These are phyloP conservation scores for Agelas oroides DNA, from an alignment of 37 sponge, comb jelly and placozoan genomes.

Conservation along the genomic window DNA sequence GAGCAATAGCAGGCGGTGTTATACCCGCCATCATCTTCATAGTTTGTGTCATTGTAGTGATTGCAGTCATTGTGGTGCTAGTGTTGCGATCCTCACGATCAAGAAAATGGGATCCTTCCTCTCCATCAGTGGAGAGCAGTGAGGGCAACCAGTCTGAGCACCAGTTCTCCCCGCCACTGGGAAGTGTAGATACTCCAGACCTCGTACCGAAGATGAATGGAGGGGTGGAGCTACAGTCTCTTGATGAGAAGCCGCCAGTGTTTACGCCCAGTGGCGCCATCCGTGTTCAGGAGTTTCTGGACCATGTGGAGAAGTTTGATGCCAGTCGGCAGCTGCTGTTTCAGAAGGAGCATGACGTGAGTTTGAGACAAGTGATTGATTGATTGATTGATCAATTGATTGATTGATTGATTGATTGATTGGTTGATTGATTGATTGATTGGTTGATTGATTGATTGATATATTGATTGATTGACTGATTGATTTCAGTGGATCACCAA, in stretches of 20 bases:
- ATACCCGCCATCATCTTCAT: no score
- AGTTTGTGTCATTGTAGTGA: no score
- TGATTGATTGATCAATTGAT: no score
- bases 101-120: no score
- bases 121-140: no score
- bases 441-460: no score
- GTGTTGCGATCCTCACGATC: no score
- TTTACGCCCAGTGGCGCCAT: conserved; percentile 33
- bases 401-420: background rate
- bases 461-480: background rate
- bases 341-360: conserved; percentile 61
- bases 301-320: conserved; percentile 57
- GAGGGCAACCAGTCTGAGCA: no score
- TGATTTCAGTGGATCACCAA: conserved; percentile 37
- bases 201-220: conserved; percentile 8
- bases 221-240: background rate
- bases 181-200: conserved; percentile 29
- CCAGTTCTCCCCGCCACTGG: no score
- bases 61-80: no score
- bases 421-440: background rate
- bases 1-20: no score
- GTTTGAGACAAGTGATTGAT: background rate
- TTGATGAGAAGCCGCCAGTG: background rate
- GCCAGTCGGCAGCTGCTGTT: conserved; percentile 53
- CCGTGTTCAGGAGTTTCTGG: conserved; percentile 30